These are phyloP conservation scores for Oryzias celebensis DNA, from an alignment of 2,113 vertebrate species.

Conservation along the genomic window DNA sequence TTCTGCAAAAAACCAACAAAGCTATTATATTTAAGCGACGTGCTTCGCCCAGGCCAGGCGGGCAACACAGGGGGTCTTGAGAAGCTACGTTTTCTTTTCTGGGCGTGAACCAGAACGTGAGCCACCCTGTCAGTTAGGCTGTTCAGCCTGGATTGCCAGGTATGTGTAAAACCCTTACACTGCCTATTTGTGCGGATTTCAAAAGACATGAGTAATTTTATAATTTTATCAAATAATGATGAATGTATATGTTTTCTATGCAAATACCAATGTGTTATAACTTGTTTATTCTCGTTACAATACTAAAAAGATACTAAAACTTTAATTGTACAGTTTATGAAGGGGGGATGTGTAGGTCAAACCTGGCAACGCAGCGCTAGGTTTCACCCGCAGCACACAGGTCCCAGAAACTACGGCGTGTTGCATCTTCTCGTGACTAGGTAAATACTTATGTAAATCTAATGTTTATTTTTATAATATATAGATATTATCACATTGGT, in stretches of 20 bases:
- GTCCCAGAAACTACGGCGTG: conserved; percentile 52
- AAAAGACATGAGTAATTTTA: accelerated
- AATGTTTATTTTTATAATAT: too few relatives aligned
- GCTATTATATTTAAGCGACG: too few relatives aligned
- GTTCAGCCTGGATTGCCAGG: conserved; percentile 51
- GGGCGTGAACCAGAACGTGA: conserved; percentile 65
- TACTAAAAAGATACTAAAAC: neutral
- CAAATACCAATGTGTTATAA: neutral
- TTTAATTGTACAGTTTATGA: neutral
- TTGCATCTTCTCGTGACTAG: conserved; percentile 37
- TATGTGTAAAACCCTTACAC: conserved; percentile 11
- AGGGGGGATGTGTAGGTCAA: conserved; percentile 8
- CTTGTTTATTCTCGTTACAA: neutral
- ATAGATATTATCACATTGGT: too few relatives aligned
- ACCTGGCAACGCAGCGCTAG: conserved; percentile 54
- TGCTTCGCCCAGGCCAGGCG: neutral
- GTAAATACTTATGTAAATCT: conserved; percentile 9
- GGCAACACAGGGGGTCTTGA: conserved; percentile 22
- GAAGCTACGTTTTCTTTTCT: conserved; percentile 47
- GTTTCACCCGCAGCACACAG: conserved; percentile 45
- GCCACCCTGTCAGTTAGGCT: conserved; percentile 20
- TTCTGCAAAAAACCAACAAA: too few relatives aligned
- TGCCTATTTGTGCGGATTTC: neutral
- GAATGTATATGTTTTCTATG: neutral
- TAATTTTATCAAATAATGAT: neutral